These are phyloP conservation scores for Anoplolepis gracilipes DNA, from an alignment of 1,140 invertebrate genomes.

Conservation along the genomic window DNA sequence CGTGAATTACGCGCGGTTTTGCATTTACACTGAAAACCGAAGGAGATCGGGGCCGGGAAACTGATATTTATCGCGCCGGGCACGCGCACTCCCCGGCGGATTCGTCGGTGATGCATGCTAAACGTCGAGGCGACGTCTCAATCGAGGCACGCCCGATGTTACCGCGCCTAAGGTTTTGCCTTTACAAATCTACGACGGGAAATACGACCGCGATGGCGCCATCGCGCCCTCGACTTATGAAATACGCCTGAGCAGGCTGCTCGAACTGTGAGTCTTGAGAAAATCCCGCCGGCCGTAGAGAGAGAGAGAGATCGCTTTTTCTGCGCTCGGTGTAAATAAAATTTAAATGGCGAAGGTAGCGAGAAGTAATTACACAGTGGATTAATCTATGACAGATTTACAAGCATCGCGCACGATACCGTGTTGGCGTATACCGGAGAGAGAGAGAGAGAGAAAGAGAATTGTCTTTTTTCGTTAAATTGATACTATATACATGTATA, in stretches of 20 bases:
- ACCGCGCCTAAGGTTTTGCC: constrained; percentile 27
- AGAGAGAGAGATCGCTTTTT: constrained; percentile 34
- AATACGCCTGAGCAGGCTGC: constrained; percentile 1
- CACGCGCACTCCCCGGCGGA: constrained; percentile 13
- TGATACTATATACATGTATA: constrained; percentile 11
- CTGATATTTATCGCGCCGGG: constrained; percentile 68
- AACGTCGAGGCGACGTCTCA: constrained; percentile 60
- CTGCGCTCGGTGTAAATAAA: constrained; percentile 23
- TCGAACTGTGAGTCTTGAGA: constrained; percentile 39
- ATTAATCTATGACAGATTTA: constrained; percentile 54
- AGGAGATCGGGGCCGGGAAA: constrained; percentile 58
- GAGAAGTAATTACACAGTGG: constrained; percentile 44
- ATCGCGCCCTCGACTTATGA: constrained; percentile 39
- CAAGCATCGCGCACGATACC: constrained; percentile 37
- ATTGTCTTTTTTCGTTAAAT: constrained; percentile 42
- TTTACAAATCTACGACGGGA: constrained; percentile 26
- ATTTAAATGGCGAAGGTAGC: constrained; percentile 38
- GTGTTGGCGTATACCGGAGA: constrained; percentile 27
- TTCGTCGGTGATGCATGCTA: constrained; percentile 46
- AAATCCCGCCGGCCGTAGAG: constrained; percentile 40
- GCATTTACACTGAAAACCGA: constrained; percentile 81
- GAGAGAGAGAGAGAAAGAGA: neutral
- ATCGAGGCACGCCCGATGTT: constrained; percentile 35
- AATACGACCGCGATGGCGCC: constrained; percentile 52
- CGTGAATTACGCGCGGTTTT: constrained; percentile 84